Conservation (phyloP, 2,888 invertebrate species). For the Agrochola lychnidis region DNA sequence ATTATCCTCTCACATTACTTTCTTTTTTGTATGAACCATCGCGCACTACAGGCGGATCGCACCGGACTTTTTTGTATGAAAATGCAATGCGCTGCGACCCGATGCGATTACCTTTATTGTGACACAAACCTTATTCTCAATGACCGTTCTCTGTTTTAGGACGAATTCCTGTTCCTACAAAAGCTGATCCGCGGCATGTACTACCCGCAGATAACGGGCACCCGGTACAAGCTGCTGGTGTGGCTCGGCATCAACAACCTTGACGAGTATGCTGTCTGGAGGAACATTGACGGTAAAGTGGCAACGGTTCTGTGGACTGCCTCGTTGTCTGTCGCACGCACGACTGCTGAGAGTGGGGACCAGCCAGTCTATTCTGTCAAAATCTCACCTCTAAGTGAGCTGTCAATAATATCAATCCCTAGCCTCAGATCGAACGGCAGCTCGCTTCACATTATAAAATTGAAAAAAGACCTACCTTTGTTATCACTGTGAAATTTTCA, state of each 20-base stretch:
- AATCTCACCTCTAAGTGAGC: too few relatives aligned
- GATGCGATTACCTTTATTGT: background rate
- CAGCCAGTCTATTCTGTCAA: background rate
- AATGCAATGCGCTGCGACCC: background rate
- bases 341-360: too few relatives aligned
- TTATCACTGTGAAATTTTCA: background rate
- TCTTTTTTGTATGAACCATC: background rate
- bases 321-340: background rate
- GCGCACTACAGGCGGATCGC: background rate
- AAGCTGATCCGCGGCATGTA: slow-evolving; percentile 79
- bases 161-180: slow-evolving; percentile 80
- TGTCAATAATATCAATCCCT: too few relatives aligned
- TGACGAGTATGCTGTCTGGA: slow-evolving; percentile 77
- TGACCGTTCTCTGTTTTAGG: slow-evolving; percentile 69
- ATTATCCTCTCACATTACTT: background rate
- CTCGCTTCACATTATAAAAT: background rate
- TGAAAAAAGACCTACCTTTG: background rate
- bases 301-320: background rate
- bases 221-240: slow-evolving; percentile 73
- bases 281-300: slow-evolving; percentile 74
- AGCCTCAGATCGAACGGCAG: background rate
- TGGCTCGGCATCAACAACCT: slow-evolving; percentile 84
- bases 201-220: slow-evolving; percentile 72
- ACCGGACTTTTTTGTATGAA: background rate
- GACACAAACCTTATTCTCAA: background rate